phyloP scores from a whole-genome alignment of 2,113 vertebrate genomes.

The Psittacus erithacus region DNA sequence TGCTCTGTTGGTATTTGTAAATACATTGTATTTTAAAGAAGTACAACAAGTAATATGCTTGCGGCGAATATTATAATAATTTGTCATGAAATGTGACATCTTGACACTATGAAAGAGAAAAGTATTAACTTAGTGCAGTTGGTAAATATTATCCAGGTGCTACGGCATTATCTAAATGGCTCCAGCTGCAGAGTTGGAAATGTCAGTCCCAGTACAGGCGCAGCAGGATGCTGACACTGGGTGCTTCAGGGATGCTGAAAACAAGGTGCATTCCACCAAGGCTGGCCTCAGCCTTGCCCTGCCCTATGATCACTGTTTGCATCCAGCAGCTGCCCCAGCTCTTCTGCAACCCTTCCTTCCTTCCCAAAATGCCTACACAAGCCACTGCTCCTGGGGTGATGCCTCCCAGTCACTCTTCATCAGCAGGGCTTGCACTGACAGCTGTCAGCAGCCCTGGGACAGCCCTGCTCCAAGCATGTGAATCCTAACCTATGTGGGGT shows the following conservation, averaged over 20 bases:
- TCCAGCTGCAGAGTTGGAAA: not conserved
- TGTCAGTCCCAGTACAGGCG: accelerated
- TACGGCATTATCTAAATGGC: not conserved
- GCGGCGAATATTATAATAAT: not conserved
- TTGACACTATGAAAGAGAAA: not conserved
- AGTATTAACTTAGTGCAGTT: not conserved
- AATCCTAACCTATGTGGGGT: not conserved
- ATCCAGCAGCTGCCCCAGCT: not conserved
- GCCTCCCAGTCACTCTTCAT: not conserved
- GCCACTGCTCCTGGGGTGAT: not conserved
- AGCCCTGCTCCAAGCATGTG: not conserved
- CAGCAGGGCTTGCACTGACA: not conserved
- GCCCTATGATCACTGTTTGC: not conserved
- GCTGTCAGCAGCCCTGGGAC: not conserved
- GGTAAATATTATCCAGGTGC: not conserved
- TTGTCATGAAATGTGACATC: not conserved
- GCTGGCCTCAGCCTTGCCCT: not conserved
- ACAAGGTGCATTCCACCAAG: not conserved
- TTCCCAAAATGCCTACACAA: not conserved
- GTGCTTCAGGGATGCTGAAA: not conserved
- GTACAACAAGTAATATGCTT: not conserved
- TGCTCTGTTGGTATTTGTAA: not conserved
- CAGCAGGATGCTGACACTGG: not conserved
- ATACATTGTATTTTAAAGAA: not conserved
- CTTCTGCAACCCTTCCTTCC: not conserved